These are phyloP conservation scores for Vanessa tameamea DNA, from an alignment of 1,140 invertebrate species.

Conservation along the genomic window DNA sequence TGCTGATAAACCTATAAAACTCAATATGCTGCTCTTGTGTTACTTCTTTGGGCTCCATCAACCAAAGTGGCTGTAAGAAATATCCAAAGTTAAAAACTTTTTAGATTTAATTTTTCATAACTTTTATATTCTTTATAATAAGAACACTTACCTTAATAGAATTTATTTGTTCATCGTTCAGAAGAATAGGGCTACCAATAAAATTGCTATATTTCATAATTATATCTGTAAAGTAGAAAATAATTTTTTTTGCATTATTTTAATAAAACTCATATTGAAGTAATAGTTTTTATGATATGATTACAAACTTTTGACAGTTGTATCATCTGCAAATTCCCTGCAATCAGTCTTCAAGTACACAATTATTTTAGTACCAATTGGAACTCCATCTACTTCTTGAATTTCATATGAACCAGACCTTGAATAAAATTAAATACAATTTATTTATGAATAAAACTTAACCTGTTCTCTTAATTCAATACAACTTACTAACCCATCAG, in stretches of 20 bases:
- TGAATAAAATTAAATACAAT: conserved; percentile 41
- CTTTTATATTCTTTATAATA: conserved; percentile 14
- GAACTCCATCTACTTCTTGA: conserved; percentile 89
- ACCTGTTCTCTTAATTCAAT: neutral
- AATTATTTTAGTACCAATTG: conserved; percentile 96
- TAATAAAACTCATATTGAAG: conserved; percentile 8
- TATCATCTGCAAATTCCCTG: conserved; percentile 93
- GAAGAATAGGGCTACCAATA: conserved; percentile 94
- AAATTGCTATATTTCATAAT: conserved; percentile 99
- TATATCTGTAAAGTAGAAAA: conserved; percentile 83
- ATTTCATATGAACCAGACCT: conserved; percentile 95
- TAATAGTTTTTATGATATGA: neutral
- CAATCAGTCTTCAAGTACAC: conserved; percentile 93
- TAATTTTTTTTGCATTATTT: conserved; percentile 12
- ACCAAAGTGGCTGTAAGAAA: conserved; percentile 92
- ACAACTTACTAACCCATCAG: conserved; percentile 88
- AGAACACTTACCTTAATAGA: conserved; percentile 87
- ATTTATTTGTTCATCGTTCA: conserved; percentile 94
- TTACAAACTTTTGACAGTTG: conserved; percentile 86
- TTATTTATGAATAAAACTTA: neutral
- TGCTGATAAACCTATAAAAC: conserved; percentile 94
- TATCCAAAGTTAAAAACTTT: neutral
- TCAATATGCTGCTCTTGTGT: conserved; percentile 92
- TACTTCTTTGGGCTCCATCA: conserved; percentile 94
- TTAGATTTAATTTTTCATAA: neutral